Percentiles rank a stretch among this genome's conserved stretches.
These are phyloP conservation scores for Herpetotheres cachinnans DNA, from an alignment of 2,113 vertebrate genomes.

Conservation along the genomic window DNA sequence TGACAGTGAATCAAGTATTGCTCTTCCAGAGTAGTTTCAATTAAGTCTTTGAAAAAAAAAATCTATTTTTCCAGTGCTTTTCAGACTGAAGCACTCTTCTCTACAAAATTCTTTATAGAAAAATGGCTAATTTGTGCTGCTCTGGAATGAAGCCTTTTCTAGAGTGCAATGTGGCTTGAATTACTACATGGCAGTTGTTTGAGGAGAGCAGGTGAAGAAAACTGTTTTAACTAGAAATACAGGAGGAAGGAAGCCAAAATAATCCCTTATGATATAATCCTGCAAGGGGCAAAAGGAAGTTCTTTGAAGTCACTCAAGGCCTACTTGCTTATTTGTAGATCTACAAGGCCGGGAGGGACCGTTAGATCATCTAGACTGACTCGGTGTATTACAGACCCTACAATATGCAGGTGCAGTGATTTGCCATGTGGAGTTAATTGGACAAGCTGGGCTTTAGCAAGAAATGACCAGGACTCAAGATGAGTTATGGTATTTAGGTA, in stretches of 20 bases:
- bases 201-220: not conserved
- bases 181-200: not conserved
- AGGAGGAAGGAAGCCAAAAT: not conserved
- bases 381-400: not conserved
- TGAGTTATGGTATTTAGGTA: not conserved
- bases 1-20: not conserved
- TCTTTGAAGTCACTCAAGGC: not conserved
- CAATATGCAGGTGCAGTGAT: not conserved
- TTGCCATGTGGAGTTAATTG: not conserved
- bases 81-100: not conserved
- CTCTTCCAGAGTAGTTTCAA: not conserved
- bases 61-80: not conserved
- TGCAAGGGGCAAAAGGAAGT: not conserved
- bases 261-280: not conserved
- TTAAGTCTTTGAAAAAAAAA: not conserved
- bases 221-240: not conserved
- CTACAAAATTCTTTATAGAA: not conserved
- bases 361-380: not conserved
- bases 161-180: not conserved
- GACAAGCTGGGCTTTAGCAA: not conserved
- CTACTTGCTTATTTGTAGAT: not conserved
- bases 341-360: not conserved
- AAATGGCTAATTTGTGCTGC: not conserved
- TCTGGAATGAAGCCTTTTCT: not conserved
- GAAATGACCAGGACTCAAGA: not conserved